Evolutionary conservation across 1,140 invertebrate species (phyloP).

Genomic region (Drosophila equinoxialis): DNA sequence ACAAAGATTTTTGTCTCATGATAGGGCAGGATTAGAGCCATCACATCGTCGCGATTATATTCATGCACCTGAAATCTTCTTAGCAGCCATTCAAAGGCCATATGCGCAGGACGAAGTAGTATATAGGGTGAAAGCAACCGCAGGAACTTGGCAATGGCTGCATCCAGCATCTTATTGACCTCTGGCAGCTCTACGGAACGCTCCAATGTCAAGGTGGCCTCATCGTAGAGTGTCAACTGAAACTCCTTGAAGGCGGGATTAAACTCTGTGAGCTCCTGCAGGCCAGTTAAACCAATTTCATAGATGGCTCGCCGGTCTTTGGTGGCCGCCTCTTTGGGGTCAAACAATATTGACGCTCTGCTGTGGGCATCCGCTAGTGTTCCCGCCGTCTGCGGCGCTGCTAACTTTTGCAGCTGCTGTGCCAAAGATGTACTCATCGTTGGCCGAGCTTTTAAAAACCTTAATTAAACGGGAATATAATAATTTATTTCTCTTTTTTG

Average conservation of each 20-base stretch:
- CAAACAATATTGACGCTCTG: conserved; percentile 92
- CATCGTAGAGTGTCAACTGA: conserved; percentile 90
- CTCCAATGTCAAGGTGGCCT: conserved; percentile 89
- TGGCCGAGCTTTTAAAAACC: not conserved
- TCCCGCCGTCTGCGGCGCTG: conserved; percentile 90
- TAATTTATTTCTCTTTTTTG: not conserved
- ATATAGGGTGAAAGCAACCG: conserved; percentile 93
- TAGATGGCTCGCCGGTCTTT: conserved; percentile 92
- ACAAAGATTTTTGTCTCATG: conserved; percentile 95
- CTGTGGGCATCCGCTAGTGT: conserved; percentile 88
- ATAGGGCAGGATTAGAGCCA: conserved; percentile 93
- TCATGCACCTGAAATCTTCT: conserved; percentile 94
- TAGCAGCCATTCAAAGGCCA: conserved; percentile 96
- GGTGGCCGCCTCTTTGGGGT: conserved; percentile 93
- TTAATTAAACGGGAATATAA: not conserved
- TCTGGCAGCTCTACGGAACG: conserved; percentile 90
- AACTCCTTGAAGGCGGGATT: conserved; percentile 90
- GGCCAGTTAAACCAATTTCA: conserved; percentile 92
- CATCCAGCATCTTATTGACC: conserved; percentile 90
- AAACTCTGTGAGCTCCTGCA: conserved; percentile 90
- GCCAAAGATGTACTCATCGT: conserved; percentile 89
- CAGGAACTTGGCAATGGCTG: conserved; percentile 91
- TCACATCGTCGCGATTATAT: conserved; percentile 92
- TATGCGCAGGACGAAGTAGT: conserved; percentile 91
- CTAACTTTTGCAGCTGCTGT: conserved; percentile 91